A percentile compares a stretch with the other conserved stretches of the same genome.
Conservation (phyloP, 2,888 invertebrate genomes). For the Lepetodrilus schrolli region DNA sequence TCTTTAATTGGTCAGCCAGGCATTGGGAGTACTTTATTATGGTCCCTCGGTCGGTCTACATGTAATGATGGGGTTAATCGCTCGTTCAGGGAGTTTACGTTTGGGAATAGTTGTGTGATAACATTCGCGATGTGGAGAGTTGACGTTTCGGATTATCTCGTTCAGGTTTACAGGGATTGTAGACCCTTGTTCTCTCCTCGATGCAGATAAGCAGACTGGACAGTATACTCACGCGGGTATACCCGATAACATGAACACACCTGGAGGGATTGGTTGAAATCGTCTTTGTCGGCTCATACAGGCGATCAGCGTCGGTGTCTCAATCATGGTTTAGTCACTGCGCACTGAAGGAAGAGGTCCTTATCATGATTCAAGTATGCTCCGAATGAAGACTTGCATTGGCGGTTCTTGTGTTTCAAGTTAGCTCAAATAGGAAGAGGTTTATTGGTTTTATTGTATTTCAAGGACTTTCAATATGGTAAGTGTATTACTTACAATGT, state of each 20-base stretch:
- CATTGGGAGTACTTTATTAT: not conserved
- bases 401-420: no score
- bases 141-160: constrained; percentile 5
- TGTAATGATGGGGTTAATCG: not conserved
- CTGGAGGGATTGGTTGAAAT: not conserved
- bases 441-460: no score
- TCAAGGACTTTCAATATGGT: no score
- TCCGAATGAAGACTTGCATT: no score
- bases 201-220: not conserved
- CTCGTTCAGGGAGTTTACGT: not conserved
- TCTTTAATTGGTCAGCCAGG: constrained; percentile 5
- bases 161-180: not conserved
- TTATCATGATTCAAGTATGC: no score
- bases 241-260: not conserved
- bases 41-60: not conserved
- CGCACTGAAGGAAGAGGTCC: no score
- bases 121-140: not conserved
- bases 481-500: no score
- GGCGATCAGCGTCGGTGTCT: not conserved
- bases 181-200: not conserved
- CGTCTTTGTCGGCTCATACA: not conserved
- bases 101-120: constrained; percentile 4
- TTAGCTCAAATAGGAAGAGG: no score
- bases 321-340: no score
- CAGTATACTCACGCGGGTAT: not conserved